Evolutionary conservation across 2,797 vertebrate genomes (phyloP), one percentile per base, ranked within the genome.

Genomic region (Molossus molossus): DNA sequence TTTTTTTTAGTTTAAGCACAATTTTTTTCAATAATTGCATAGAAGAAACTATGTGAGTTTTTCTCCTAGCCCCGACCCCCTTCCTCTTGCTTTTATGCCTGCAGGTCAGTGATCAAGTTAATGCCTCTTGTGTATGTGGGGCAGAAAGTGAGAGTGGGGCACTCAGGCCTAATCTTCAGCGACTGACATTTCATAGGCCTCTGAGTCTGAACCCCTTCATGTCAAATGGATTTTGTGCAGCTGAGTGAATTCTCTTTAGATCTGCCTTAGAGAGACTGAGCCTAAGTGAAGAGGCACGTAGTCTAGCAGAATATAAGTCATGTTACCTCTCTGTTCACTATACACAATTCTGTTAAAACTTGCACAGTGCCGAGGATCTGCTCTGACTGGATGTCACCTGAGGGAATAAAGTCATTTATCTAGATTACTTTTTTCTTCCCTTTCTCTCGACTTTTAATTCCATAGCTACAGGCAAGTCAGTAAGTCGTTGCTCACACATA

Each of bases 261-360:
- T 98, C 97, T 97, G 97, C 97, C 97, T 94, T 3, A 9, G 95
- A 97, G 96, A 98, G 96, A 90, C 96, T 60, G 96, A 95, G 95
- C 97, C 96, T 87, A 60, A 97, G 98, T 95, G 94, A 90, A 97
- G 98, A 98, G 98, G 96, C 98, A 96, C 97, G 98, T 93, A 75
- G 97, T 83, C 96, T 0, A 92, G 98, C 97, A 96, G 94, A 97
- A 87, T 94, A 80, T 91, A 88, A 98, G 98, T 97, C 97, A n/a
- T 97, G 97, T 88, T 90, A 29, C 96, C 97, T 96, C 95, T 96
- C 98, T 96, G 97, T 91, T 98, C 96, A 29, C 98, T 29, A 4
- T 23, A 91, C 97, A n/a, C 62, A 37, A 96, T 95, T 99, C 98
- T 99, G 99, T 99, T 97, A 98, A 98, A 99, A 99, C 99, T 99